Percentiles rank a stretch among this genome's conserved stretches.
Conservation (phyloP, 1,140 invertebrate species). For the Elysia chlorotica region DNA sequence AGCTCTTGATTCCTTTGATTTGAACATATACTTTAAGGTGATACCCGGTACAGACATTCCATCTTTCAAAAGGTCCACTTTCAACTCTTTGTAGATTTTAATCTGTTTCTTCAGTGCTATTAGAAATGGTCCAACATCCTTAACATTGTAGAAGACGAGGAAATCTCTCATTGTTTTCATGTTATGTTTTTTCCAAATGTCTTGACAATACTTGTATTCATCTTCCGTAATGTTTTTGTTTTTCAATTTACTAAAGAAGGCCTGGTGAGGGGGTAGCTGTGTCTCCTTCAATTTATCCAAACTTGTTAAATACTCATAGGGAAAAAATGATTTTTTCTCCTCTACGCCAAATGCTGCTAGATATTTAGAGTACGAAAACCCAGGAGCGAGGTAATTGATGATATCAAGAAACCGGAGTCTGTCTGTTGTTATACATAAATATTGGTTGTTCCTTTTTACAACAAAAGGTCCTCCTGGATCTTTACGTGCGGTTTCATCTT, state of each 20-base stretch:
- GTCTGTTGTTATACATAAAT: constrained; percentile 20
- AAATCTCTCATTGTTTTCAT: constrained; percentile 32
- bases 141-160: constrained; percentile 32
- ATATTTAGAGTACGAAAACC: constrained; percentile 24
- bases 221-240: constrained; percentile 22
- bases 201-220: constrained; percentile 27
- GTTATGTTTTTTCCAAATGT: constrained; percentile 25
- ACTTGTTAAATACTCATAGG: constrained; percentile 29
- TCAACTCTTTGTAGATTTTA: constrained; percentile 16
- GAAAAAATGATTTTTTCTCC: constrained; percentile 33
- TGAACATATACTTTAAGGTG: constrained; percentile 25
- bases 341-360: constrained; percentile 29
- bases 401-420: constrained; percentile 31
- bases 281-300: constrained; percentile 18
- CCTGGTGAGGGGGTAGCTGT: constrained; percentile 11
- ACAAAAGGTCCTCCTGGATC: constrained; percentile 13
- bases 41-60: constrained; percentile 30
- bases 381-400: constrained; percentile 29
- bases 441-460: constrained; percentile 30
- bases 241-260: constrained; percentile 28
- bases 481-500: not conserved
- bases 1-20: constrained; percentile 6
- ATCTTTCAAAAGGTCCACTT: constrained; percentile 34
- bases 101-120: constrained; percentile 25
- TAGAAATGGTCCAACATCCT: constrained; percentile 29